Conservation (phyloP, 2,113 vertebrate species). For the Pelmatolapia mariae region DNA sequence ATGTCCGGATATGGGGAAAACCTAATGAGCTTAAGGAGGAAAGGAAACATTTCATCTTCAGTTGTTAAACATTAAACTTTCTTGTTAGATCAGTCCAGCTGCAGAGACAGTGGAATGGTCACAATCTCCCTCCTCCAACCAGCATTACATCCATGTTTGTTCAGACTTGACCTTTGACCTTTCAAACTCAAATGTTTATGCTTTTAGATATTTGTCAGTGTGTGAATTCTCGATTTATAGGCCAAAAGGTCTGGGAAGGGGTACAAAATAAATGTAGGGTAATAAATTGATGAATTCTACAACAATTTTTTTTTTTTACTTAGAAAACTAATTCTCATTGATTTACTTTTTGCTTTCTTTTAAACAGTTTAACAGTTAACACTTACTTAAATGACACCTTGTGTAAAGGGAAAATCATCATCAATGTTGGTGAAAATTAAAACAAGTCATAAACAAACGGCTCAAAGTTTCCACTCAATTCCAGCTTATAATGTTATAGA, state of each 20-base stretch:
- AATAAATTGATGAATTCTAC: not conserved
- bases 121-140: not conserved
- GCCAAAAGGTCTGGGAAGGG: not conserved
- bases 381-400: not conserved
- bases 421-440: not conserved
- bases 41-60: conserved; percentile 18
- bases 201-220: not conserved
- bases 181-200: not conserved
- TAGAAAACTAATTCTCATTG: not conserved
- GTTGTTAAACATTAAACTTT: not conserved
- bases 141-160: not conserved
- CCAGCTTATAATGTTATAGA: not conserved
- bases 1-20: conserved; percentile 2
- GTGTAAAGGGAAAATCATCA: not conserved
- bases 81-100: not conserved
- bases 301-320: not conserved
- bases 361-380: not conserved
- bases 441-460: not conserved
- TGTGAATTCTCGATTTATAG: not conserved
- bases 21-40: not conserved
- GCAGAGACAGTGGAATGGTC: not conserved
- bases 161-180: not conserved
- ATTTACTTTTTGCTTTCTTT: not conserved
- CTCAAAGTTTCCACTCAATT: not conserved
- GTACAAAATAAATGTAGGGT: not conserved